Evolutionary conservation across 2,888 invertebrate species (phyloP), one percentile per base, ranked within the genome.

Genomic region (Anthophora plumipes): DNA sequence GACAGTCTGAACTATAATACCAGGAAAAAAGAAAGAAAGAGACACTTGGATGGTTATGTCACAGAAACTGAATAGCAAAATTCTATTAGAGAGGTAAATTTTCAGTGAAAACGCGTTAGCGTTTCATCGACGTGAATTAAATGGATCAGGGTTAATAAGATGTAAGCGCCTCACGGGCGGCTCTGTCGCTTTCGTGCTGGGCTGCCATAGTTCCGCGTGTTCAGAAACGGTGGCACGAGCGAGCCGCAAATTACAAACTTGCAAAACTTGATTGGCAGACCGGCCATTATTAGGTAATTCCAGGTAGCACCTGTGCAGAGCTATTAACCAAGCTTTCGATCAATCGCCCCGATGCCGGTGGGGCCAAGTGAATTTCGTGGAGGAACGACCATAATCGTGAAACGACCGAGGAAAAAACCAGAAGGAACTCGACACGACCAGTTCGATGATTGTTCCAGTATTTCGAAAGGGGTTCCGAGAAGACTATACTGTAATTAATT

Each of bases 231-330:
- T 61, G 52, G 61, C 70, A 61, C 69, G 69, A 57, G 41, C 64
- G 57, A 4, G 43, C 66, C 76, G 66, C 59, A 76, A 83, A 77
- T 83, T 82, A 78, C 59, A 59, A 80, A 79, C 84, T 85, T 78
- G 70, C 74, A 60, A 39, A 71, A 50, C 70, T 54, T 22, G 75
- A 80, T 74, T 64, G 75, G 68, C 68, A 54, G 70, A 39, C 48
- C 54, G 76, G 52, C 46, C 73, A 70, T 74, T 80, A 80, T 80
- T 59, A 69, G 71, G 63, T 70, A 77, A 82, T 82, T 74, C 55
- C 80, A 31, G 60, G 71, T 64, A 66, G 69, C 84, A 80, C 82
- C 82, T 67, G 81, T 71, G 72, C 50, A 39, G 55, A 31, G 73
- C 60, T 75, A 69, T 80, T 76, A 79, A 60, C 59, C 48, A 25